Conservation (phyloP, 2,888 invertebrate species). For the Tetramorium bicarinatum region DNA sequence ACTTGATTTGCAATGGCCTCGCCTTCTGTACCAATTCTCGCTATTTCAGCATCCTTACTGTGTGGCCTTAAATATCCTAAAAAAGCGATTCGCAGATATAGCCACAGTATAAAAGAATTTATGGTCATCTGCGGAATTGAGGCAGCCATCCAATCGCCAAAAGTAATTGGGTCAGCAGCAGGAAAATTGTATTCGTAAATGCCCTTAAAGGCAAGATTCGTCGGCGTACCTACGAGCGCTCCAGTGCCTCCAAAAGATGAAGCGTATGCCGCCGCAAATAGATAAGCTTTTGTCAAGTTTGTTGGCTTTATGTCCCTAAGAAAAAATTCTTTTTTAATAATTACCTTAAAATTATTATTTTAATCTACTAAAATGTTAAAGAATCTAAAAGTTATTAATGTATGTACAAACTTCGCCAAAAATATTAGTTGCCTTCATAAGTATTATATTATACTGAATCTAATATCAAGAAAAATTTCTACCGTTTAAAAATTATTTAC, state of each 20-base stretch:
- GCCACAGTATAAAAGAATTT: slow-evolving; percentile 84
- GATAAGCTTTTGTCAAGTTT: slow-evolving; percentile 76
- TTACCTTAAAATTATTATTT: background rate
- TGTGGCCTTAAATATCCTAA: slow-evolving; percentile 74
- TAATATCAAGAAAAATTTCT: too few species aligned
- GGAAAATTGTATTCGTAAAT: slow-evolving; percentile 81
- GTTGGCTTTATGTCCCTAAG: slow-evolving; percentile 65
- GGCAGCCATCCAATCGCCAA: slow-evolving; percentile 86
- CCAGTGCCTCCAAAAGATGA: slow-evolving; percentile 84
- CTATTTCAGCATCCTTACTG: slow-evolving; percentile 67
- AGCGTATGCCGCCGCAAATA: slow-evolving; percentile 80
- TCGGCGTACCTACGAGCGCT: slow-evolving; percentile 84
- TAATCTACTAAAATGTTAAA: background rate
- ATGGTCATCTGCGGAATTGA: slow-evolving; percentile 86
- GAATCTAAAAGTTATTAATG: background rate
- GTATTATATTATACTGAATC: too few species aligned
- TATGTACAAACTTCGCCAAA: too few species aligned
- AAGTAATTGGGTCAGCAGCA: slow-evolving; percentile 82
- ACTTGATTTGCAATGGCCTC: slow-evolving; percentile 77
- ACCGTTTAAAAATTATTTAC: too few species aligned
- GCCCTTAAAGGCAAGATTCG: slow-evolving; percentile 84
- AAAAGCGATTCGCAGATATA: slow-evolving; percentile 85
- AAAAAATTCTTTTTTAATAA: background rate
- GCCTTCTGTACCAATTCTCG: slow-evolving; percentile 71
- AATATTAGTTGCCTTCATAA: too few species aligned